Conservation (phyloP, 2,113 vertebrate species). For the Arenaria interpres region DNA sequence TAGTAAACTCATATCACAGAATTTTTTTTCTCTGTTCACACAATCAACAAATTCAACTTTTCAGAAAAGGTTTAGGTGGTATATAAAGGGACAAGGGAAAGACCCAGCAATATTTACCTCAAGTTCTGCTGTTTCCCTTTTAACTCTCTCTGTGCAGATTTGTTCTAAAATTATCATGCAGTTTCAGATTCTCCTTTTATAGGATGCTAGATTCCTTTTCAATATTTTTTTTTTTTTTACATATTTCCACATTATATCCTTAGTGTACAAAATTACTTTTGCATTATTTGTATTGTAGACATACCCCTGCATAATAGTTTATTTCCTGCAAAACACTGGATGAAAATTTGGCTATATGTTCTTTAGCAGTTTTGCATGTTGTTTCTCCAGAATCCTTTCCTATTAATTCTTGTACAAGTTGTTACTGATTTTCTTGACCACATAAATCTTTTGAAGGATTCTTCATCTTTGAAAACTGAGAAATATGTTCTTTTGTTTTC, state of each 20-base stretch:
- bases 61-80: not conserved
- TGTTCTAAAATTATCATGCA: not conserved
- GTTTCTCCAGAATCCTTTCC: not conserved
- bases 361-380: not conserved
- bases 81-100: not conserved
- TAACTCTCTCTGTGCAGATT: accelerated
- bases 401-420: not conserved
- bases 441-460: not conserved
- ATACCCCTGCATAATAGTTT: not conserved
- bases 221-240: not conserved
- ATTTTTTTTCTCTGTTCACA: not conserved
- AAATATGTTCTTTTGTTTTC: not conserved
- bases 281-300: not conserved
- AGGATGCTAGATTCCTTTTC: not conserved
- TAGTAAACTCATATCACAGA: not conserved
- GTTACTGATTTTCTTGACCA: not conserved
- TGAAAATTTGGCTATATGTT: not conserved
- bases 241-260: not conserved
- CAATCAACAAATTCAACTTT: not conserved
- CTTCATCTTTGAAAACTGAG: not conserved
- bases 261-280: not conserved
- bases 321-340: not conserved
- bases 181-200: not conserved
- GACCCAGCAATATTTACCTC: not conserved
- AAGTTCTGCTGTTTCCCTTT: not conserved